These are phyloP conservation scores for Poeciliopsis turneri DNA, from an alignment of 2,797 vertebrate genomes.

Conservation along the genomic window DNA sequence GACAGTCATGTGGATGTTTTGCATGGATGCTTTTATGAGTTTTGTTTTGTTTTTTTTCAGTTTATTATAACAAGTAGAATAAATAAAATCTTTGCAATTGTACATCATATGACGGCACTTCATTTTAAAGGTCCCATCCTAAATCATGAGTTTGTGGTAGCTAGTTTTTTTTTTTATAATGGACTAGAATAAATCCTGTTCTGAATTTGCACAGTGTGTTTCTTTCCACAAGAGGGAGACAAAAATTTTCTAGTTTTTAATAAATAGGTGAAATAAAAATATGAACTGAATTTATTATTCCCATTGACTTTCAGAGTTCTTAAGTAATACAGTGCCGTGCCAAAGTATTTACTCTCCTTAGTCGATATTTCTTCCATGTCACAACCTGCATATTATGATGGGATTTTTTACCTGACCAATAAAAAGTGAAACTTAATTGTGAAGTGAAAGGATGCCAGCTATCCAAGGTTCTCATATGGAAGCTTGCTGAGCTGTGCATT, in stretches of 20 bases:
- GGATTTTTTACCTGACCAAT: neutral
- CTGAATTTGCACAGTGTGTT: slow-evolving; percentile 26
- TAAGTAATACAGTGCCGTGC: neutral
- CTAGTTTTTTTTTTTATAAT: slow-evolving; percentile 37
- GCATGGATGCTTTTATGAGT: neutral
- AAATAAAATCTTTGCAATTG: slow-evolving; percentile 18
- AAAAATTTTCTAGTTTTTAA: neutral
- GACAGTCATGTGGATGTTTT: neutral
- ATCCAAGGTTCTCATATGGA: neutral
- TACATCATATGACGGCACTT: slow-evolving; percentile 21
- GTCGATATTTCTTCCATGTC: neutral
- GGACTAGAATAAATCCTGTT: slow-evolving; percentile 42
- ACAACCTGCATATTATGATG: neutral
- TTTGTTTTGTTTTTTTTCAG: neutral
- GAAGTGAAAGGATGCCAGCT: neutral
- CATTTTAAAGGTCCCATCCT: slow-evolving; percentile 18
- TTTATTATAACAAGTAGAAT: slow-evolving; percentile 12
- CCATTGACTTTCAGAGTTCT: neutral
- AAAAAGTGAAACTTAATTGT: neutral
- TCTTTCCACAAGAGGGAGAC: slow-evolving; percentile 42
- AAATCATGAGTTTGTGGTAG: slow-evolving; percentile 26
- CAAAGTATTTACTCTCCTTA: neutral
- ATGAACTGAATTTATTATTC: neutral
- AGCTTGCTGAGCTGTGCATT: neutral
- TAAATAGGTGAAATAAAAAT: neutral